A percentile compares a stretch with the other conserved stretches of the same genome.
phyloP scores from a whole-genome alignment of 92 coral and sea anemone genomes.

The Zoanthus gigantus region DNA sequence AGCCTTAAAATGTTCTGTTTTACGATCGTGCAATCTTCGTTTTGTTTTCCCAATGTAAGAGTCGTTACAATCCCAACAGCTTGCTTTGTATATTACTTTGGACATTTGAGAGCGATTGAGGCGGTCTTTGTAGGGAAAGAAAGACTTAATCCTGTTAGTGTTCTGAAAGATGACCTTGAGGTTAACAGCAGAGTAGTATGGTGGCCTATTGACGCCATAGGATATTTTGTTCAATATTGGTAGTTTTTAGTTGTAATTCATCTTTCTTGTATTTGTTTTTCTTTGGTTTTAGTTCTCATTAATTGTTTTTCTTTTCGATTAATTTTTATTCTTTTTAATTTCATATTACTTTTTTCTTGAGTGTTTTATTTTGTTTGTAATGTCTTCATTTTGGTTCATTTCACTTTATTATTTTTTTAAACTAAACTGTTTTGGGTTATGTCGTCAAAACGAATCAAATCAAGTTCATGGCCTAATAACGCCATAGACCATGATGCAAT shows the following conservation, averaged over 20 bases:
- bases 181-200: too few relatives aligned
- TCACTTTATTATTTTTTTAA: neutral
- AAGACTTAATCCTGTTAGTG: too few relatives aligned
- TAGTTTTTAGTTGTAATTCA: neutral
- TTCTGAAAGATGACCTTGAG: too few relatives aligned
- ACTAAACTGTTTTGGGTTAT: neutral
- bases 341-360: slow-evolving; percentile 7
- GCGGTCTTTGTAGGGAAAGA: too few relatives aligned
- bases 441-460: slow-evolving; percentile 23
- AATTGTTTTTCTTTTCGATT: neutral
- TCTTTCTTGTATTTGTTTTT: neutral
- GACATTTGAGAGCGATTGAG: too few relatives aligned
- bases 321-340: neutral
- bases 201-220: slow-evolving; percentile 5
- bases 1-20: too few relatives aligned
- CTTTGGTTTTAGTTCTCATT: neutral
- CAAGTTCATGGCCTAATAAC: slow-evolving; percentile 46
- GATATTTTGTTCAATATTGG: slow-evolving; percentile 10
- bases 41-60: too few relatives aligned
- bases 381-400: slow-evolving; percentile 3
- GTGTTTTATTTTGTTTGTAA: slow-evolving; percentile 8
- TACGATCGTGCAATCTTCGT: too few relatives aligned
- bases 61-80: too few relatives aligned
- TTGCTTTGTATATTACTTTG: too few relatives aligned
- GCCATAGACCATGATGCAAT: slow-evolving; percentile 58